phyloP scores from a whole-genome alignment of 2,888 invertebrate genomes.

The Andrena flavipes region DNA sequence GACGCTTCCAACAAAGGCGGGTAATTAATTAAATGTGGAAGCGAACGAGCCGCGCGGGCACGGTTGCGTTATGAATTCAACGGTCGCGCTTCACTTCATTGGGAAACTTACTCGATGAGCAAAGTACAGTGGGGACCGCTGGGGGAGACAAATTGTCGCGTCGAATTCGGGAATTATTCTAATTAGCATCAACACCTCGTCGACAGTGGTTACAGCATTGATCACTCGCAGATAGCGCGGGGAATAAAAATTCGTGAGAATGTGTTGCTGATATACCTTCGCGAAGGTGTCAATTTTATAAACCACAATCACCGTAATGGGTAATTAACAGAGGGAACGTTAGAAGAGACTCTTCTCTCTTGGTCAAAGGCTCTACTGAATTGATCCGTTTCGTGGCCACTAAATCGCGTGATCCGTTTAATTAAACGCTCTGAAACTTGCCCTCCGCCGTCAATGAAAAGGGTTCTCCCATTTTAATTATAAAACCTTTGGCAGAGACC shows the following conservation, averaged over 20 bases:
- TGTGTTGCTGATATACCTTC: too few species aligned
- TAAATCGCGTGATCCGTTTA: constrained; percentile 26
- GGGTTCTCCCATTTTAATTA: constrained; percentile 43
- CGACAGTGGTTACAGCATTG: too few species aligned
- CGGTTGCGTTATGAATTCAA: constrained; percentile 3
- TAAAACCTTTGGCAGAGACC: not conserved
- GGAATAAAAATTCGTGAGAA: too few species aligned
- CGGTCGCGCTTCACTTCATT: not conserved
- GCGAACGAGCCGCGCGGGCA: not conserved
- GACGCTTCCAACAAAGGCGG: not conserved
- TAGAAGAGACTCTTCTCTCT: not conserved
- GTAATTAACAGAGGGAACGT: too few species aligned
- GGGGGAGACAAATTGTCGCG: not conserved
- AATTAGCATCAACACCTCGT: not conserved
- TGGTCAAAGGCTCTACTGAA: not conserved
- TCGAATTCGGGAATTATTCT: not conserved
- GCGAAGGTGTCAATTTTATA: too few species aligned
- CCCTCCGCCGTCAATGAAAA: not conserved
- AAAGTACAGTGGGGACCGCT: not conserved
- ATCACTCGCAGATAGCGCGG: not conserved
- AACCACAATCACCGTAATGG: too few species aligned
- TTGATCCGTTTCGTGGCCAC: not conserved
- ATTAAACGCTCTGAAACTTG: constrained; percentile 29
- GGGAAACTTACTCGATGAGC: not conserved
- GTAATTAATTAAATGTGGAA: constrained; percentile 25